Evolutionary conservation across 2,797 vertebrate species (phyloP), one percentile per base, ranked within the genome.

Genomic region (Xenopus petersii): DNA sequence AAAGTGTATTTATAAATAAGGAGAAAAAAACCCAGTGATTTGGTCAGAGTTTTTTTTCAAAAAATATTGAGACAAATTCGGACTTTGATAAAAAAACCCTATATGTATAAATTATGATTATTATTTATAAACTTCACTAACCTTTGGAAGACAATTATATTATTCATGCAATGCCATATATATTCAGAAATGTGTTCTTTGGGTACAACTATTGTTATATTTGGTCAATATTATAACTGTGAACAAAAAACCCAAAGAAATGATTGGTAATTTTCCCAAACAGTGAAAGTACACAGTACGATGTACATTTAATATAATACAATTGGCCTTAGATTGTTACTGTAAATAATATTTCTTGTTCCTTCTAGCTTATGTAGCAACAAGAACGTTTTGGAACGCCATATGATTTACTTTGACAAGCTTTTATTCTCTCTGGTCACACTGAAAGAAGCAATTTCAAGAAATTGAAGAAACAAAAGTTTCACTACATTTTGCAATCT

Each of bases 401-500:
- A 51, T 77, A 66, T 71, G 63, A 77, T 48, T 80, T 80, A 71
- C 66, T 74, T 47, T 79, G 76, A 79, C 76, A 79, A 79, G 76
- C 76, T 73, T 74, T 79, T 79, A 79, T 36, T 68, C 36, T 73
- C 36, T 33, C 33, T 36, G 64, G 67, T 79, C 61, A 48, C 64
- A 48, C 30, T 63, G 42, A 73, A 75, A 70, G 60, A 79, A 60
- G 71, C 61, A 73, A 74, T 79, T 79, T 74, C 13, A 70, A 60
- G 63, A 67, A 77, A 77, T 65, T 17, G 56, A 66, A 73, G 62
- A 71, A 78, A 69, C 26, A 56, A 78, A 73, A 73, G 65, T 64
- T 51, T 78, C 51, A 74, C 21, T 13, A 17, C 47, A 46, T 36
- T 58, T 73, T 4, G 16, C 54, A 49, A 49, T 56, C 30, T 21